phyloP scores from a whole-genome alignment of 53 echinoderm and acorn worm species.

The Hippasteria phrygiana region DNA sequence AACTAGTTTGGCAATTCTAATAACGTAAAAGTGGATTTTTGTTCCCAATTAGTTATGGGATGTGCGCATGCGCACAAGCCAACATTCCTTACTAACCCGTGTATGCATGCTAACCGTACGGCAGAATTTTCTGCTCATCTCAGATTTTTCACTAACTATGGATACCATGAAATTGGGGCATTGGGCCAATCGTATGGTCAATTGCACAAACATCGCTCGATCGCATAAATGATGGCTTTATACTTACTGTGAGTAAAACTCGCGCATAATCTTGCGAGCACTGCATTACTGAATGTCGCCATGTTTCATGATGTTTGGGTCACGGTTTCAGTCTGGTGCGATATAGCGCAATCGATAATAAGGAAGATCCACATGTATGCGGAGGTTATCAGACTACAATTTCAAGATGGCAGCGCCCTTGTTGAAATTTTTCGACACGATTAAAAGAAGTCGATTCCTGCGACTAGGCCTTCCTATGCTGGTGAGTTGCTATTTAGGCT shows the following conservation, averaged over 20 bases:
- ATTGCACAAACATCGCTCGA: background rate
- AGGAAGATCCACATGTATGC: too few species aligned
- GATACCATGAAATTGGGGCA: too few species aligned
- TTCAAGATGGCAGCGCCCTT: constrained; percentile 87
- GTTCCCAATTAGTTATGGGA: too few species aligned
- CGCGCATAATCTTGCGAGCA: constrained; percentile 22
- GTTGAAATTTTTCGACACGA: constrained; percentile 36
- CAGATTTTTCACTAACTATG: too few species aligned
- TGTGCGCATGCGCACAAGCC: too few species aligned
- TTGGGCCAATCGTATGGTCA: too few species aligned
- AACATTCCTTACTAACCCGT: too few species aligned
- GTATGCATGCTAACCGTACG: too few species aligned
- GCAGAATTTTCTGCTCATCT: too few species aligned
- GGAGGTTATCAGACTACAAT: constrained; percentile 15
- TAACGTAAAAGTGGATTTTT: too few species aligned
- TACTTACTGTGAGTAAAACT: constrained; percentile 41
- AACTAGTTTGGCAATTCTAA: too few species aligned
- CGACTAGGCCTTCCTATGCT: constrained; percentile 82
- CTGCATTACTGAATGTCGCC: constrained; percentile 14
- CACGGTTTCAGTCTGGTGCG: background rate
- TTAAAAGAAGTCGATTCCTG: constrained; percentile 71
- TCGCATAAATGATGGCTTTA: too few species aligned
- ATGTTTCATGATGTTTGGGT: background rate
- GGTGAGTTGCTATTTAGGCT: constrained; percentile 44
- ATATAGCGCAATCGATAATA: background rate